Evolutionary conservation across 2,113 vertebrate species (phyloP), one percentile per base, ranked within the genome.

Genomic region (Climacteris rufus): DNA sequence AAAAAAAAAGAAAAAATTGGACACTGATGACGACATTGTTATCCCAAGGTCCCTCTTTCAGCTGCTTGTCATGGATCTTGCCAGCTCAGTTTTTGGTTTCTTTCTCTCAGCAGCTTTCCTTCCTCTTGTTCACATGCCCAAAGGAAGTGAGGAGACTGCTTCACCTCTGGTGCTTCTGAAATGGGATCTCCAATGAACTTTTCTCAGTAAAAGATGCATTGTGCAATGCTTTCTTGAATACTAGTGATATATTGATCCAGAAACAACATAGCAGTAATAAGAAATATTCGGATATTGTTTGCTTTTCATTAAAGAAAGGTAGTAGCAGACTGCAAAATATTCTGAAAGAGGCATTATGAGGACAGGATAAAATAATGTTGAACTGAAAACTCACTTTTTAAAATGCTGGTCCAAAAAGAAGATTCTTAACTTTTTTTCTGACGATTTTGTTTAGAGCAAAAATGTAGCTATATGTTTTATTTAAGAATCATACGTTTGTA

Each of bases 61-160:
- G 87, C 79, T 95, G 78, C 70, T 91, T 94, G 40, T 91, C 84
- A 63, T 83, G 75, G 74, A 45, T 85, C 79, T 85, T 95, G 84
- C 78, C 66, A 88, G 66, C 63, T 88, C 78, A 19, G 15, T 37
- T 80, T 81, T 95, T 91, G 89, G 71, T 83, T 94, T 72, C 59
- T 85, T 92, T 87, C 76, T 90, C 53, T 83, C 60, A 78, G 64
- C 65, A 78, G 59, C 72, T 87, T 92, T 80, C 72, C 52, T 83
- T 92, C 77, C 40, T 89, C 23, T 9, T 61, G 22, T 85, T 87
- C 84, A 57, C 30, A 33, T 70, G 54, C 40, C 63, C 66, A 80
- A 64, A 71, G 66, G 70, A 80, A 85, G 87, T 0, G 7, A 84
- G 45, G 11, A 79, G 63, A 40, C 49, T 89, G 35, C 63, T 93